A percentile compares a stretch with the other conserved stretches of the same genome.
These are phyloP conservation scores for Pristionchus mayeri DNA, from an alignment of 2,888 invertebrate genomes.

Conservation along the genomic window DNA sequence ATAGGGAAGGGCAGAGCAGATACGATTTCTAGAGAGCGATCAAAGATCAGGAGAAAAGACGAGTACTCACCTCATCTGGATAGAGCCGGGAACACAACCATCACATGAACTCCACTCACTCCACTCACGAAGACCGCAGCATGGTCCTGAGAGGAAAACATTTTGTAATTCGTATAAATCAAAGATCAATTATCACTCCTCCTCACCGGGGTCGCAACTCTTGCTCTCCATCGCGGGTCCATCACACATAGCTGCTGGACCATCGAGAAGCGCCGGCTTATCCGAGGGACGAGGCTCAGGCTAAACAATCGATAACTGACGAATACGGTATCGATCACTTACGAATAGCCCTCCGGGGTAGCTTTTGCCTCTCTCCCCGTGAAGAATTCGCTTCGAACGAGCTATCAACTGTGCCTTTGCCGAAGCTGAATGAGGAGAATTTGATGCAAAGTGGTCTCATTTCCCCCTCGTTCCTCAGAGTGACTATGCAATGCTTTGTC, in stretches of 20 bases:
- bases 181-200: not conserved
- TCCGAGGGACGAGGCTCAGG: constrained; percentile 10
- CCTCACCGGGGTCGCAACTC: constrained; percentile 63
- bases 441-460: too few species aligned
- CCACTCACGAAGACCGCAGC: constrained; percentile 63
- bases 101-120: constrained; percentile 57
- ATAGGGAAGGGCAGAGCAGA: not conserved
- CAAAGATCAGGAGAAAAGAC: not conserved
- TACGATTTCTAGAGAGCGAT: not conserved
- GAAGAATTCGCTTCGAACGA: constrained; percentile 44
- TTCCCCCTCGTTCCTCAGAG: too few species aligned
- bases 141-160: constrained; percentile 58
- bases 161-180: not conserved
- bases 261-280: not conserved
- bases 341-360: constrained; percentile 28
- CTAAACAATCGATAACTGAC: constrained; percentile 8
- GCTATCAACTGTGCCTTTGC: constrained; percentile 41
- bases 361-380: constrained; percentile 6
- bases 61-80: not conserved
- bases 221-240: constrained; percentile 63
- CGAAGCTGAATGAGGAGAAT: not conserved
- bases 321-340: not conserved
- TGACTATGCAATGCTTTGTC: too few species aligned
- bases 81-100: constrained; percentile 30
- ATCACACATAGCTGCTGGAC: constrained; percentile 59